Evolutionary conservation across 1,140 invertebrate genomes (phyloP), one percentile per base, ranked within the genome.

Genomic region (Formica exsecta): DNA sequence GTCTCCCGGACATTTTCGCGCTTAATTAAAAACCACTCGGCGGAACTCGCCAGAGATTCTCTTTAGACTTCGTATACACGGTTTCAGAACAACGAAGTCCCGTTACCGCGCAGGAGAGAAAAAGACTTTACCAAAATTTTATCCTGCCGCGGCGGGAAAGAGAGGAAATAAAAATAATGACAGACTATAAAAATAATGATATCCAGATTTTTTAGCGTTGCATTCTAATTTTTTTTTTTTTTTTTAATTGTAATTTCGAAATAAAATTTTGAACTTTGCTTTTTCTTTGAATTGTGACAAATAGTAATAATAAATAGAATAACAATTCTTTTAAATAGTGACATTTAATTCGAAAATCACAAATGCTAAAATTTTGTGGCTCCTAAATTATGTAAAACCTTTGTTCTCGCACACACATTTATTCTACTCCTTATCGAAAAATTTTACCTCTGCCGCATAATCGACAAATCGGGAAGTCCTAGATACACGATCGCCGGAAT

Each of bases 11-110:
- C 29, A 73, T 62, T 83, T 80, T 83, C 68, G 54, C 57, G 57
- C 51, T 83, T 83, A 83, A 83, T 83, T 83, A 83, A 83, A 73
- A 83, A 73, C 79, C 57, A 61, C 79, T 83, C 38, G 57, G 13
- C 41, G 79, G 7, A 61, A 59, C 38, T 13, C 38, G 38, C 11
- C n/a, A 36, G 25, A 19, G 7, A 59, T 29, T 59, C 66, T 73
- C 79, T 29, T 83, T 61, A 61, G 38, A 73, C 54, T 74, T 62
- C 61, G 70, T 74, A 29, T 8, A 41, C 9, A 36, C 48, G 16
- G 3, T 81, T 11, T 25, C 22, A 22, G 22, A 68, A 36, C 0
- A 7, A 22, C n/a, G 4, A 71, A 11, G 22, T 22, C 54, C 16
- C 29, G 70, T 22, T 44, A 7, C 51, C 19, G 5, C 2, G 13